phyloP scores from a whole-genome alignment of 2,888 invertebrate species.

The Pardosa pseudoannulata region DNA sequence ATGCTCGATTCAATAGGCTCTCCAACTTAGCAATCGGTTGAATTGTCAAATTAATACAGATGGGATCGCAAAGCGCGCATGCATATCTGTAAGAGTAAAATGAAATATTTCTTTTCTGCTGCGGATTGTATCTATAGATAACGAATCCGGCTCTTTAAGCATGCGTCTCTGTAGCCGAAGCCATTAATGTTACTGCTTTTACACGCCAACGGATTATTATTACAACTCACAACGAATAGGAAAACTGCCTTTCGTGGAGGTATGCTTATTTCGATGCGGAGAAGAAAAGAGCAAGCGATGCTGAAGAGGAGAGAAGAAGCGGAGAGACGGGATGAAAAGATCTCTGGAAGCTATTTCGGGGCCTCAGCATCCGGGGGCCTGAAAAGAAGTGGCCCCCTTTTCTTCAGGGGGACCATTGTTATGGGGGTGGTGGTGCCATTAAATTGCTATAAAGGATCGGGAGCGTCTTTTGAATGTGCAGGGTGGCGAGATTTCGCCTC shows the following conservation, averaged over 20 bases:
- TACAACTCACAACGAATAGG: neutral
- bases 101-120: neutral
- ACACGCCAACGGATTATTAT: neutral
- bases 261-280: neutral
- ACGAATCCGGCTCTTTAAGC: too few species aligned
- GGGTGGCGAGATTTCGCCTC: conserved; percentile 20
- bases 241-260: neutral
- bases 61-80: too few species aligned
- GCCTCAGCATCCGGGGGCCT: conserved; percentile 41
- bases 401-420: conserved; percentile 46
- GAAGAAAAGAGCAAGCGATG: conserved; percentile 46
- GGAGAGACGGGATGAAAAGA: conserved; percentile 31
- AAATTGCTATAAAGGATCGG: conserved; percentile 53
- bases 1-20: too few species aligned
- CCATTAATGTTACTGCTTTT: neutral
- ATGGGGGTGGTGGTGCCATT: conserved; percentile 40
- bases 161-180: neutral
- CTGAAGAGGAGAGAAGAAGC: conserved; percentile 40
- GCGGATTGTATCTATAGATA: neutral
- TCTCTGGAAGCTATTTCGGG: conserved; percentile 51
- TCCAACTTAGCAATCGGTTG: too few species aligned
- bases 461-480: conserved; percentile 48
- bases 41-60: too few species aligned
- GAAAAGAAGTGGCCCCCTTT: conserved; percentile 32
- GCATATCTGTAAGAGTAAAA: neutral